Conservation (phyloP, 2,888 invertebrate species). For the Platynereis dumerilii region DNA sequence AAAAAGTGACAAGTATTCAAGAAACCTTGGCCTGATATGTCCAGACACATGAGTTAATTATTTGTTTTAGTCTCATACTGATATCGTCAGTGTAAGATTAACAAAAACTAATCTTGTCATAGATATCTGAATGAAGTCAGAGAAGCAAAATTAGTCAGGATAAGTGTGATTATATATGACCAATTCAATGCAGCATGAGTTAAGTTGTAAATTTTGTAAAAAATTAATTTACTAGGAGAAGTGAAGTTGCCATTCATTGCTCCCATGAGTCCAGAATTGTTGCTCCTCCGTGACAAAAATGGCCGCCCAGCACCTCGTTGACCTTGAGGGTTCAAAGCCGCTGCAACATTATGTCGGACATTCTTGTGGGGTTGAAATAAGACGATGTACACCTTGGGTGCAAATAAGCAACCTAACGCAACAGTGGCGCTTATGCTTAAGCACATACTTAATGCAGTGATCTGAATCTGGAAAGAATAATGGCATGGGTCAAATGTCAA, state of each 20-base stretch:
- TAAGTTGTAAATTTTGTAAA: too few relatives aligned
- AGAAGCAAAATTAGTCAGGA: too few relatives aligned
- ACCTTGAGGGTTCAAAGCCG: constrained; percentile 30
- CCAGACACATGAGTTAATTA: too few relatives aligned
- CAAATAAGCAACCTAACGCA: constrained; percentile 74
- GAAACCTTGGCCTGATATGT: too few relatives aligned
- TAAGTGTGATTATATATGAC: too few relatives aligned
- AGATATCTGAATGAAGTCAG: too few relatives aligned
- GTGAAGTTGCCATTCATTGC: constrained; percentile 35
- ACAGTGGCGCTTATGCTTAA: constrained; percentile 75
- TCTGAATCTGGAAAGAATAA: constrained; percentile 77
- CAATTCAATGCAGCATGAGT: too few relatives aligned
- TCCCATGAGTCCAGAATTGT: constrained; percentile 28
- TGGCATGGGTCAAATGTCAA: too few relatives aligned
- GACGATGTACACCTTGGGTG: constrained; percentile 77
- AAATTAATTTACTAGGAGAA: constrained; percentile 34
- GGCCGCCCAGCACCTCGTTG: constrained; percentile 26
- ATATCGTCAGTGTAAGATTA: too few relatives aligned
- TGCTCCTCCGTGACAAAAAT: constrained; percentile 12
- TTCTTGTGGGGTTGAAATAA: constrained; percentile 78
- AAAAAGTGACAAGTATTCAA: too few relatives aligned
- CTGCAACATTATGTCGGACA: constrained; percentile 67
- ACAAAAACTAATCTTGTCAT: too few relatives aligned
- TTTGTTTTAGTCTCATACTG: too few relatives aligned
- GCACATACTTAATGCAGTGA: constrained; percentile 74